Percentiles rank a stretch among this genome's conserved stretches.
Evolutionary conservation across 1,140 invertebrate species (phyloP).

Genomic region (Monomorium pharaonis): DNA sequence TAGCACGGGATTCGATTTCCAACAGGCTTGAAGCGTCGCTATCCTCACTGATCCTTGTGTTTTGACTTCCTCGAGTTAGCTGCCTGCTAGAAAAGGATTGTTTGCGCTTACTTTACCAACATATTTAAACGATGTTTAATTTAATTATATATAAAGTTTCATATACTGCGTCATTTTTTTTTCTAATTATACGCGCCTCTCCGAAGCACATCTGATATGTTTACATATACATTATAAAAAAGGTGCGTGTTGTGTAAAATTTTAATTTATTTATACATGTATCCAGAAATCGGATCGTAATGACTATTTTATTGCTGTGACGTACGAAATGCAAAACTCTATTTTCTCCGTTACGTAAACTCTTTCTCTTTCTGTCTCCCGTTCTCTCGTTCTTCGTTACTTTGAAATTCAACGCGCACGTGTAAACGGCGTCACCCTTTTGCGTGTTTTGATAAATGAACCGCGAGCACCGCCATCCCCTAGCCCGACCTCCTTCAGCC

Average conservation of each 20-base stretch:
- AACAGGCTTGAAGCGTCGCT: slow-evolving; percentile 7
- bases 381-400: slow-evolving; percentile 26
- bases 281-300: background rate
- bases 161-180: background rate
- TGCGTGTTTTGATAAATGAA: slow-evolving; percentile 79
- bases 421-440: slow-evolving; percentile 71
- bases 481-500: slow-evolving; percentile 66
- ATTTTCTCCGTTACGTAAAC: background rate
- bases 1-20: slow-evolving; percentile 27
- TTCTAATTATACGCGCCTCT: background rate
- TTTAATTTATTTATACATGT: background rate
- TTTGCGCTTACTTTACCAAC: background rate
- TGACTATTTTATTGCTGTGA: background rate
- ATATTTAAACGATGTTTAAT: background rate
- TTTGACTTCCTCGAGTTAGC: background rate
- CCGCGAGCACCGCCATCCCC: slow-evolving; percentile 71
- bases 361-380: background rate
- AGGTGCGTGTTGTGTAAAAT: background rate
- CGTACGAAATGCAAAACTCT: background rate
- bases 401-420: slow-evolving; percentile 51
- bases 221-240: background rate
- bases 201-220: background rate
- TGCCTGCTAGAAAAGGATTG: background rate
- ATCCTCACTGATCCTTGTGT: background rate
- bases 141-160: background rate